Evolutionary conservation across 23 tunicate species (phyloP), one percentile per base, ranked within the genome.

Genomic region (Ascidia mentula): DNA sequence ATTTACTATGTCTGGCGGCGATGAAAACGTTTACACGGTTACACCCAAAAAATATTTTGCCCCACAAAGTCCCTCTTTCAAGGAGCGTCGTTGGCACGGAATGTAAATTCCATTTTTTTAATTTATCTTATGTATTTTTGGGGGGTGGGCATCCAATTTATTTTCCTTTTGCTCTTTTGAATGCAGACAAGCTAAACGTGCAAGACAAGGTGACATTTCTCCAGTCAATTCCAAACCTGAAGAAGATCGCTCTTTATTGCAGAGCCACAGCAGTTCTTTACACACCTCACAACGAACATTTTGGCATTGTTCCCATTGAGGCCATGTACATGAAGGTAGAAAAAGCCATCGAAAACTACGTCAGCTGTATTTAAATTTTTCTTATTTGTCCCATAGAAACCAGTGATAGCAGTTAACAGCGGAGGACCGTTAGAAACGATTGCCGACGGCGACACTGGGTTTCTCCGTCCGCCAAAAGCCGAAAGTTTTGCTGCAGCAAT

Each of bases 301-400:
- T 90, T 80, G 99, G 99, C 18, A 95, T 95, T 9, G 99, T 95
- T 31, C 99, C 99, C 22, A 60, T 95, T 9, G 99, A 95, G 75
- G 86, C 99, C 0, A 95, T 95, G 99, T 89, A 82, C 76, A 80
- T 82, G 88, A 78, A 90, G 80, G 93, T 88, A 36, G 76, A 32
- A 13, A 69, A n/a, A n/a, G n/a, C n/a, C n/a, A n/a, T n/a, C n/a
- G n/a, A n/a, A n/a, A n/a, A n/a, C n/a, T n/a, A n/a, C n/a, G n/a
- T n/a, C n/a, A n/a, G n/a, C 13, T 9, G 13, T 28, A 53, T 1
- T 26, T 53, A 5, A 53, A 26, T 53, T 12, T 53, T 53, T 53
- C 13, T n/a, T n/a, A n/a, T n/a, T n/a, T n/a, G n/a, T n/a, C n/a
- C n/a, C n/a, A n/a, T 9, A 91, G 92, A 93, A 75, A 70, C 99